A percentile compares a stretch with the other conserved stretches of the same genome.
These are phyloP conservation scores for Eupeodes latifasciatus DNA, from an alignment of 2,888 invertebrate species.

Conservation along the genomic window DNA sequence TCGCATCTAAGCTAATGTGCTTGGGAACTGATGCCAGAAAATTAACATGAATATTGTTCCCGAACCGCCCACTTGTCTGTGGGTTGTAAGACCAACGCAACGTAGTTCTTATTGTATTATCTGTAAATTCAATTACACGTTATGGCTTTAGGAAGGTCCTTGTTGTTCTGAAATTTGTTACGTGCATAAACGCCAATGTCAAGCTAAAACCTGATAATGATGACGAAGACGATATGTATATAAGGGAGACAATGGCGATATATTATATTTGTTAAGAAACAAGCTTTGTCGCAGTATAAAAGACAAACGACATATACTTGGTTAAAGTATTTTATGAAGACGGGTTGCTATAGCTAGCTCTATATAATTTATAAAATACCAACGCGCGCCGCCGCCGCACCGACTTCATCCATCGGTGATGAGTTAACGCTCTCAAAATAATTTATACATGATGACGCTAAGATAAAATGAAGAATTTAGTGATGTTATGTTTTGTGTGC, in stretches of 20 bases:
- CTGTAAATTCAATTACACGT: constrained; percentile 71
- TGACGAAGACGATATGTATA: background rate
- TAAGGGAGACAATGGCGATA: background rate
- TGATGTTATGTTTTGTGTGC: background rate
- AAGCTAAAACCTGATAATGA: background rate
- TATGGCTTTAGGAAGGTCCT: constrained; percentile 42
- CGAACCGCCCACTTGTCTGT: constrained; percentile 5
- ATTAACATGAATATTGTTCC: constrained; percentile 43
- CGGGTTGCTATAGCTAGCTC: background rate
- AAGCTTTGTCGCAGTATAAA: background rate
- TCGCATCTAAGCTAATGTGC: constrained; percentile 12
- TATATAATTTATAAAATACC: constrained; percentile 34
- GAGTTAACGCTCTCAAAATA: constrained; percentile 40
- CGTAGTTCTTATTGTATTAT: constrained; percentile 40
- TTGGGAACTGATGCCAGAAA: constrained; percentile 34
- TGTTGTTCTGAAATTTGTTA: constrained; percentile 60
- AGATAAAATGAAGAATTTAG: constrained; percentile 39
- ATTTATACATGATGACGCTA: constrained; percentile 41
- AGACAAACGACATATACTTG: background rate
- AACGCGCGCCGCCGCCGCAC: background rate
- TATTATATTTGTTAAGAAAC: constrained; percentile 31
- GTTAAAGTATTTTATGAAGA: background rate
- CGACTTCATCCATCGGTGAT: constrained; percentile 12
- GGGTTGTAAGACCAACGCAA: too few relatives aligned
- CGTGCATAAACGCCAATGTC: constrained; percentile 60